phyloP scores from a whole-genome alignment of 2,797 vertebrate species.

The Siniperca undulata region DNA sequence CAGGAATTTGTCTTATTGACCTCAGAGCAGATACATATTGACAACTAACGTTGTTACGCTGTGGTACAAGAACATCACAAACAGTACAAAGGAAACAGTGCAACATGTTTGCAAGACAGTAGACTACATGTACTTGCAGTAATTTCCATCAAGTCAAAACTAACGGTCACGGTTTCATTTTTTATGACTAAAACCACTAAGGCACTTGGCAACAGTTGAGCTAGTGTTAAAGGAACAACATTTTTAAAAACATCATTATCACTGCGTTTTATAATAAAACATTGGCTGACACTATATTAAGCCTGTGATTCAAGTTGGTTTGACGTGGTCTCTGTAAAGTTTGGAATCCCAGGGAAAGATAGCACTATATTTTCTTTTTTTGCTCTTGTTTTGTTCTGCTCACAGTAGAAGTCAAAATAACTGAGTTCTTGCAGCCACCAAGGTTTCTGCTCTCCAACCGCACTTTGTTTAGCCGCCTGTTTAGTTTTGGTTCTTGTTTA shows the following conservation, averaged over 20 bases:
- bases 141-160: constrained; percentile 1
- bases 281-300: neutral
- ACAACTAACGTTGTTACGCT: constrained; percentile 5
- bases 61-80: constrained; percentile 22
- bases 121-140: neutral
- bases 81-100: neutral
- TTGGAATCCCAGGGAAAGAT: constrained; percentile 6
- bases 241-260: neutral
- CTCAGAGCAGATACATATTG: neutral
- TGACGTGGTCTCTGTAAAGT: neutral
- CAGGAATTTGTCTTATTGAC: neutral
- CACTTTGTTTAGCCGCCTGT: neutral
- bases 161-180: neutral
- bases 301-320: neutral
- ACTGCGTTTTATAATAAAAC: neutral
- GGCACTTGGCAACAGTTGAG: neutral
- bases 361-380: neutral
- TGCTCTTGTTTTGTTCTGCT: constrained; percentile 24
- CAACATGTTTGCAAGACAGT: neutral
- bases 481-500: constrained; percentile 6
- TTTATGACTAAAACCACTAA: neutral
- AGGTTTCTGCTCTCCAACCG: constrained; percentile 8
- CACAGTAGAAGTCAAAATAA: constrained; percentile 25
- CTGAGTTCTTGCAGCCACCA: constrained; percentile 1
- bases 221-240: neutral